Base-by-base conservation (phyloP, 2,113 vertebrate species). In the Neogale vison region DNA sequence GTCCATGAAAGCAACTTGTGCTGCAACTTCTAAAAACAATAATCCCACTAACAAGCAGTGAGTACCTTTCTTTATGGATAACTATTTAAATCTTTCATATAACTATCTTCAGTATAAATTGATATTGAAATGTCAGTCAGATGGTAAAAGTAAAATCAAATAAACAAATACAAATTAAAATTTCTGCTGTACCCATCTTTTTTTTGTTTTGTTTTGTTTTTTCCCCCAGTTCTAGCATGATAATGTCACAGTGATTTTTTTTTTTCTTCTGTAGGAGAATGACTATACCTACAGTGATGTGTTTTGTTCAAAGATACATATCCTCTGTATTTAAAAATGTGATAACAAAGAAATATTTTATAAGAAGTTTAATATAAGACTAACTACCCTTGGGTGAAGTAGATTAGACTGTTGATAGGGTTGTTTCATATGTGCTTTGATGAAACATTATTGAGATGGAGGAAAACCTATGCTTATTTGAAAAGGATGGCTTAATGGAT, bases 1-100 rank as follows among this genome's bases (percentile, higher is more conserved):
- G 3, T 7, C n/a, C 36, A 52, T 23, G 12, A 52, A 34, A 67
- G 86, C 47, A 93, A 84, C 2, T 88, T 90, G 50, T 45, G 7
- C 24, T 93, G 7, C 15, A 87, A 88, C 17, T 77, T 93, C 69
- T 7, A 93, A 36, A 96, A 97, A 74, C 13, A 77, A 88, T 39
- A 52, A 71, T 55, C 6, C 93, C 47, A 63, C 61, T 90, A 59
- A 84, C 2, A 84, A 42, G 14, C 5, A 50, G 20, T 39, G 2
- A 55, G 5, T 72, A 6, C 0, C 36, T 88, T 92, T 52, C 6
- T 50, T 95, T 21, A 61, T 61, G 31, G 8, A 6, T 72, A 81
- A 34, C 13, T 67, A 26, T 55, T 95, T 34, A 61, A 76, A 52
- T 15, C 4, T 71, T 45, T 92, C 12, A 57, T 81, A 6, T 47